Percentiles rank a stretch among this genome's conserved stretches.
Conservation (phyloP, 2,797 vertebrate species). For the Gymnocypris eckloni region DNA sequence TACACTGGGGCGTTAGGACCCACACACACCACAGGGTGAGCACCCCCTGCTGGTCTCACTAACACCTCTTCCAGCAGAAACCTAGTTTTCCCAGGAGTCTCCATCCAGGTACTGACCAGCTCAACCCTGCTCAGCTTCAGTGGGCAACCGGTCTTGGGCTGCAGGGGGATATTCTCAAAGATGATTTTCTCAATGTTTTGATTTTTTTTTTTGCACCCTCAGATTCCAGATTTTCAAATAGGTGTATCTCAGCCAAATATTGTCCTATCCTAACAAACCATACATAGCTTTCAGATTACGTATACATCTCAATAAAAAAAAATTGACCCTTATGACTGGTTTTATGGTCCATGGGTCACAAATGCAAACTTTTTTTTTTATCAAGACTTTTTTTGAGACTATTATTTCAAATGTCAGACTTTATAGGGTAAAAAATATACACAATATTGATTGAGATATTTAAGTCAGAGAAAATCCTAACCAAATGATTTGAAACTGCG, state of each 20-base stretch:
- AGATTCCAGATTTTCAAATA: not conserved
- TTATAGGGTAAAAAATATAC: not conserved
- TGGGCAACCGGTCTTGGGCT: too few relatives aligned
- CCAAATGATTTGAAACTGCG: not conserved
- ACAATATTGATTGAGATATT: not conserved
- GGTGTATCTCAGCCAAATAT: not conserved
- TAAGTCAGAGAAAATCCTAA: not conserved
- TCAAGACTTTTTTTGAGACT: too few relatives aligned
- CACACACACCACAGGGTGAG: too few relatives aligned
- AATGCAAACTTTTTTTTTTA: too few relatives aligned
- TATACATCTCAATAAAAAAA: not conserved
- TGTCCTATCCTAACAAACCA: not conserved
- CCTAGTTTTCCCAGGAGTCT: too few relatives aligned
- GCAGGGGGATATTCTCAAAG: too few relatives aligned
- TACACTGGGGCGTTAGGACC: too few relatives aligned
- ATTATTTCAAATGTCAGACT: too few relatives aligned
- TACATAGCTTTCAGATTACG: not conserved
- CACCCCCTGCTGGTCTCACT: too few relatives aligned
- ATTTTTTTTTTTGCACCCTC: not conserved
- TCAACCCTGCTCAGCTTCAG: too few relatives aligned
- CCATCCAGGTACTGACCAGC: too few relatives aligned
- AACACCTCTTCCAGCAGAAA: too few relatives aligned
- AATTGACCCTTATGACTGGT: not conserved
- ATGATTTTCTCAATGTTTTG: not conserved
- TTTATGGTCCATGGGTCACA: not conserved